A percentile compares a stretch with the other conserved stretches of the same genome.
Conservation (phyloP, 1,140 invertebrate species). For the Drosophila orosa region DNA sequence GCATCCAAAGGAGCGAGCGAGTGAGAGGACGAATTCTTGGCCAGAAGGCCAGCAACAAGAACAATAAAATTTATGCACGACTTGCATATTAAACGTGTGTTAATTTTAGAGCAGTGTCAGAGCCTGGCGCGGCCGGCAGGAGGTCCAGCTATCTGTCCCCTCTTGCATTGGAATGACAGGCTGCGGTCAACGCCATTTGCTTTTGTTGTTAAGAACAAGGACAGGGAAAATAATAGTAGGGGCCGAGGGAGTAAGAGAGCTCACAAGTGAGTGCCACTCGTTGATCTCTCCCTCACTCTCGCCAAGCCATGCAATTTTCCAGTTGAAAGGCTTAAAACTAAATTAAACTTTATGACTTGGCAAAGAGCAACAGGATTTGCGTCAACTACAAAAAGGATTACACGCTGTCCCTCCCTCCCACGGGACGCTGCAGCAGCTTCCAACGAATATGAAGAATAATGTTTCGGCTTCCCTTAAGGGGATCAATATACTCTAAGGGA, state of each 20-base stretch:
- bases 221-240: neutral
- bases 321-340: slow-evolving; percentile 83
- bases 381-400: slow-evolving; percentile 80
- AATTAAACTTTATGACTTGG: slow-evolving; percentile 83
- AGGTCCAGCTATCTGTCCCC: slow-evolving; percentile 1
- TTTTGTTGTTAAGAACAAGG: slow-evolving; percentile 18
- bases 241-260: slow-evolving; percentile 9
- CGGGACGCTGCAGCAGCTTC: slow-evolving; percentile 15
- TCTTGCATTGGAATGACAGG: slow-evolving; percentile 35
- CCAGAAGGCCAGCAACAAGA: slow-evolving; percentile 20
- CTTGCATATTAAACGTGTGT: slow-evolving; percentile 83
- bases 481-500: slow-evolving; percentile 40
- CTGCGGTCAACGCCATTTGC: slow-evolving; percentile 52
- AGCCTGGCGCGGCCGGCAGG: slow-evolving; percentile 4
- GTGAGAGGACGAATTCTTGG: slow-evolving; percentile 7
- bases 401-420: slow-evolving; percentile 35
- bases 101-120: slow-evolving; percentile 75
- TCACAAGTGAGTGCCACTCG: slow-evolving; percentile 58
- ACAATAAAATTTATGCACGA: slow-evolving; percentile 77
- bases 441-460: slow-evolving; percentile 72
- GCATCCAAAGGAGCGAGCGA: slow-evolving; percentile 8
- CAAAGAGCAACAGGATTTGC: slow-evolving; percentile 74
- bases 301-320: slow-evolving; percentile 73
- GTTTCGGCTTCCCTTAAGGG: slow-evolving; percentile 48
- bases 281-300: slow-evolving; percentile 26